Evolutionary conservation across 2,113 vertebrate genomes (phyloP).

Genomic region (Syngnathus floridae): DNA sequence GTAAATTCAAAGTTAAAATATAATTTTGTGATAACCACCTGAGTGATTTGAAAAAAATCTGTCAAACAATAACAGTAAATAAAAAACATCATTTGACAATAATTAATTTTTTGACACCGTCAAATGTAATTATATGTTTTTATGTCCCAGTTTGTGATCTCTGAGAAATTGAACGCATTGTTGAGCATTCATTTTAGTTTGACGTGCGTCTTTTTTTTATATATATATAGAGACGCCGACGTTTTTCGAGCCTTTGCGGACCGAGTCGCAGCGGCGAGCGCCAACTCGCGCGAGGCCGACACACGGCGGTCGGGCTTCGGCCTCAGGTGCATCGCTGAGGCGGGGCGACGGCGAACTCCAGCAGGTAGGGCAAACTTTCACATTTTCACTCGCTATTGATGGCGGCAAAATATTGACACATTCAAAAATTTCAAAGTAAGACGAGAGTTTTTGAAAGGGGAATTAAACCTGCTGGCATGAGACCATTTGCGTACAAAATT

Average conservation of each 20-base stretch:
- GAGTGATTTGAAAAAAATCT: too few species aligned
- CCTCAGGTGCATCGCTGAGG: slow-evolving; percentile 69
- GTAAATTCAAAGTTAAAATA: not conserved
- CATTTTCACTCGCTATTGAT: too few species aligned
- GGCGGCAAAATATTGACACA: not conserved
- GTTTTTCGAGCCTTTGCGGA: slow-evolving; percentile 26
- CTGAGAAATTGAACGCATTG: not conserved
- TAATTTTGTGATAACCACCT: too few species aligned
- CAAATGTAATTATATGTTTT: not conserved
- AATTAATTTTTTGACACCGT: not conserved
- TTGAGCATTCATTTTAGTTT: not conserved
- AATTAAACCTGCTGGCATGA: not conserved
- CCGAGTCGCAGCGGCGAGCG: slow-evolving; percentile 27
- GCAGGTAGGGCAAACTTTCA: slow-evolving; percentile 51
- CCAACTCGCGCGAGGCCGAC: slow-evolving; percentile 30
- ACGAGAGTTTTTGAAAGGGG: not conserved
- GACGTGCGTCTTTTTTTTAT: not conserved
- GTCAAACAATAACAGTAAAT: too few species aligned
- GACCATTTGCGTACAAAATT: not conserved
- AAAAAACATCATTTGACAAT: too few species aligned
- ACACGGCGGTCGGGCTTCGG: slow-evolving; percentile 63
- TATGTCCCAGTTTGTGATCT: not conserved
- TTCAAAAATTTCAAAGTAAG: not conserved
- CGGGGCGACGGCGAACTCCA: slow-evolving; percentile 61
- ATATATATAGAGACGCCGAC: slow-evolving; percentile 39